Evolutionary conservation across 2,888 invertebrate genomes (phyloP).

Genomic region (Embidobia sp.): DNA sequence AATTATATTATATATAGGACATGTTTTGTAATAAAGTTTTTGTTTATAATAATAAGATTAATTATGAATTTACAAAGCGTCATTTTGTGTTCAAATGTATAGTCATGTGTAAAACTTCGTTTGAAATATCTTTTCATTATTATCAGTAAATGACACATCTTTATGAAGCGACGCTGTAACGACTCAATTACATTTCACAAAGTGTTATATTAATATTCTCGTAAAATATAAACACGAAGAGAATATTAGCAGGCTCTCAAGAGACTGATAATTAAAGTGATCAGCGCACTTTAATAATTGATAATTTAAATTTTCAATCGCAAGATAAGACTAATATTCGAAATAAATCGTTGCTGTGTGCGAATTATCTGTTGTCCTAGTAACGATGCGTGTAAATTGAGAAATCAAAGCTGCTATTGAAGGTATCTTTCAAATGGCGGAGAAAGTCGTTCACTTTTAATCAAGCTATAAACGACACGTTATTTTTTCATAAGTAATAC

Average conservation of each 20-base stretch:
- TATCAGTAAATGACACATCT: constrained; percentile 16
- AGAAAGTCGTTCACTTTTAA: too few species aligned
- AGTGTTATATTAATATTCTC: constrained; percentile 37
- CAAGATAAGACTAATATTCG: constrained; percentile 28
- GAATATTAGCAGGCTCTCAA: constrained; percentile 35
- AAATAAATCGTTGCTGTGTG: background rate
- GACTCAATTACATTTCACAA: constrained; percentile 29
- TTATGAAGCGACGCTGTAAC: constrained; percentile 18
- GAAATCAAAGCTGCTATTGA: too few species aligned
- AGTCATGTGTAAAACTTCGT: background rate
- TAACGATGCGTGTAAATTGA: too few species aligned
- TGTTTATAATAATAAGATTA: too few species aligned
- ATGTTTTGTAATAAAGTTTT: too few species aligned
- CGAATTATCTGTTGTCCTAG: too few species aligned
- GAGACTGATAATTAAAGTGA: constrained; percentile 31
- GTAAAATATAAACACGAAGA: constrained; percentile 23
- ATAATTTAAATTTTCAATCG: constrained; percentile 34
- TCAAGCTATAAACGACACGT: too few species aligned
- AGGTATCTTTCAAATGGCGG: too few species aligned
- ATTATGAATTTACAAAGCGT: background rate
- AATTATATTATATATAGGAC: too few species aligned
- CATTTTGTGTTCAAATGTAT: background rate
- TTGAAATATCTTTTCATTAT: constrained; percentile 16
- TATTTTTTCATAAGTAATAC: too few species aligned
- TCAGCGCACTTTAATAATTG: constrained; percentile 28